A percentile compares a stretch with the other conserved stretches of the same genome.
Evolutionary conservation across 2,113 vertebrate genomes (phyloP).

Genomic region (Gasterosteus nipponicus): DNA sequence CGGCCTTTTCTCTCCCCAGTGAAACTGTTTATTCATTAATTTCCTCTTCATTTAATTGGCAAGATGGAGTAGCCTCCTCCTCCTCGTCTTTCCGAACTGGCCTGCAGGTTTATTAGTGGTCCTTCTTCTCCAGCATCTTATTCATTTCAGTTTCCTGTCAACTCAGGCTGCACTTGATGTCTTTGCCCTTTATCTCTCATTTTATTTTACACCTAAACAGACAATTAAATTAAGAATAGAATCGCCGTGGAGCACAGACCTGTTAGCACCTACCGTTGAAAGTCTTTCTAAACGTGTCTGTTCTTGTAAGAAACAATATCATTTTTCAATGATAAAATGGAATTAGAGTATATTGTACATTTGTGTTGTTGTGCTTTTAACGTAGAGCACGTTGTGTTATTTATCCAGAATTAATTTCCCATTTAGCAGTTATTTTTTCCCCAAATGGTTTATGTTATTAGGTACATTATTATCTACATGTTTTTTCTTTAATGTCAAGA

Average conservation of each 20-base stretch:
- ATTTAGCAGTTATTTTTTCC: background rate
- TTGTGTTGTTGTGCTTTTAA: background rate
- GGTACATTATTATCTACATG: background rate
- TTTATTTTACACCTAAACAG: constrained; percentile 33
- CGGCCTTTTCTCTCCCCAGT: constrained; percentile 52
- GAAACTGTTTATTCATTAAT: constrained; percentile 67
- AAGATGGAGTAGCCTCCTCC: constrained; percentile 23
- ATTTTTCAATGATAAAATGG: background rate
- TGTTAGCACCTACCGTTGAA: background rate
- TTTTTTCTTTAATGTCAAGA: too few species aligned
- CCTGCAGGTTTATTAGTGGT: constrained; percentile 66
- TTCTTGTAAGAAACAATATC: background rate
- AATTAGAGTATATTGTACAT: background rate
- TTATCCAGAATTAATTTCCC: background rate
- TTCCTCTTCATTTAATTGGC: constrained; percentile 69
- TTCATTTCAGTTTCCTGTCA: constrained; percentile 68
- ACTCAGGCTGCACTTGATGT: constrained; percentile 49
- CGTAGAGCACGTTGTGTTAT: background rate
- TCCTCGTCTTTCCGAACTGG: constrained; percentile 19
- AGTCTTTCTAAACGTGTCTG: background rate
- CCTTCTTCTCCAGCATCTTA: constrained; percentile 39
- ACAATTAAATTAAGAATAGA: constrained; percentile 38
- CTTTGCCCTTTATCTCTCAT: constrained; percentile 60
- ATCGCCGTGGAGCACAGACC: background rate
- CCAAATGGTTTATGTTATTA: background rate